A percentile compares a stretch with the other conserved stretches of the same genome.
Evolutionary conservation across 2,113 vertebrate genomes (phyloP).

Genomic region (Thinocorus orbignyianus): DNA sequence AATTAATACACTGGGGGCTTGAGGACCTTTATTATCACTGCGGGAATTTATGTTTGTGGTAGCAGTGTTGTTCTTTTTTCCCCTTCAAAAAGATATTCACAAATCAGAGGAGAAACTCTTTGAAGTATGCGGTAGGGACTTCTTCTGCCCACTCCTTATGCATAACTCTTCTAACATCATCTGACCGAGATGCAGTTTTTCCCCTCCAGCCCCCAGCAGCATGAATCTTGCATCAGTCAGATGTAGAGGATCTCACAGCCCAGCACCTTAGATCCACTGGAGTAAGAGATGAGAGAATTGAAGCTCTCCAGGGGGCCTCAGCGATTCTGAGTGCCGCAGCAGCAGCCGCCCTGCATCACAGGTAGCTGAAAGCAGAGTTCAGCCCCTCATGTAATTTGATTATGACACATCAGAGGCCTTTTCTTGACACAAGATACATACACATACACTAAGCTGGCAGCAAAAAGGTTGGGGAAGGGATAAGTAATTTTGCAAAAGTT

Average conservation of each 20-base stretch:
- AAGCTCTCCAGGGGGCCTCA: background rate
- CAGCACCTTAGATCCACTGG: background rate
- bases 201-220: background rate
- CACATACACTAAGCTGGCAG: background rate
- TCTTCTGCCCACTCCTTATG: background rate
- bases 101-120: conserved; percentile 14
- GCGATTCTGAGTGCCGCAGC: background rate
- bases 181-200: background rate
- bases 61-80: background rate
- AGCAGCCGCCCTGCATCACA: background rate
- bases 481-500: background rate
- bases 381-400: background rate
- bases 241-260: background rate
- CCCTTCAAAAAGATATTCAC: background rate
- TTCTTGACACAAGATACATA: background rate
- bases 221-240: background rate
- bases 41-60: background rate
- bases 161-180: background rate
- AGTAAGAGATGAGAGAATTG: background rate
- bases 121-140: conserved; percentile 29
- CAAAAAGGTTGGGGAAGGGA: background rate
- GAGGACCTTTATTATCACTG: background rate
- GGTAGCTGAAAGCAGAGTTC: background rate
- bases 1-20: conserved; percentile 39
- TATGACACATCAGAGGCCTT: background rate